Evolutionary conservation across 2,888 invertebrate genomes (phyloP), one percentile per base, ranked within the genome.

Genomic region (Stomorhina lunata): DNA sequence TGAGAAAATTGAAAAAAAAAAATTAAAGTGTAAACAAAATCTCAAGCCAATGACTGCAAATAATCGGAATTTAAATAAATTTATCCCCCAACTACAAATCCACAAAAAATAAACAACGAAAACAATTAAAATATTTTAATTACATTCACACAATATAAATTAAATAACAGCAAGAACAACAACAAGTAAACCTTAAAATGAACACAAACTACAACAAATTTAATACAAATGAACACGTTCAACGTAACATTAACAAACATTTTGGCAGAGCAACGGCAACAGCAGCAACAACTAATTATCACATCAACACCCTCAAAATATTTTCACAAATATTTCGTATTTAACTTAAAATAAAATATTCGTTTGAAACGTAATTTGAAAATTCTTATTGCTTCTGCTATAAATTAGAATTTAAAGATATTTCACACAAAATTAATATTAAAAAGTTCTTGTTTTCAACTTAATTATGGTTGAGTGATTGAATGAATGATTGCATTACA

Each of bases 61-160:
- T 59, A 77, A 77, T 59, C 45, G 65, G 65, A 59, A 61, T 50
- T 45, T 20, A 45, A 34, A 75, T 45, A 25, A 45, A 45, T 29
- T 53, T 40, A 50, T 37, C n/a, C 65, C 45, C 48, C 55, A 76
- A 48, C 25, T 27, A 22, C 37, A 61, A 61, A n/a, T 25, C 40
- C n/a, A 37, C 61, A 61, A 55, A 61, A 12, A 57, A 65, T 25
- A 34, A 75, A 22, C 25, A 75, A 43, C 50, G 32, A 57, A 71
- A 71, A 65, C 37, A 59, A 72, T 57, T 32, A 71, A 75, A 73
- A 69, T 40, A 66, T 75, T 78, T 82, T 76, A 82, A 82, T 82
- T 79, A 76, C 79, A 71, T 79, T 82, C 75, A 75, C 82, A 82
- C 79, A 59, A 76, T 75, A 76, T 79, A 82, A 79, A 75, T 79